Evolutionary conservation across 2,888 invertebrate species (phyloP).

Genomic region (Cheilosia variabilis): DNA sequence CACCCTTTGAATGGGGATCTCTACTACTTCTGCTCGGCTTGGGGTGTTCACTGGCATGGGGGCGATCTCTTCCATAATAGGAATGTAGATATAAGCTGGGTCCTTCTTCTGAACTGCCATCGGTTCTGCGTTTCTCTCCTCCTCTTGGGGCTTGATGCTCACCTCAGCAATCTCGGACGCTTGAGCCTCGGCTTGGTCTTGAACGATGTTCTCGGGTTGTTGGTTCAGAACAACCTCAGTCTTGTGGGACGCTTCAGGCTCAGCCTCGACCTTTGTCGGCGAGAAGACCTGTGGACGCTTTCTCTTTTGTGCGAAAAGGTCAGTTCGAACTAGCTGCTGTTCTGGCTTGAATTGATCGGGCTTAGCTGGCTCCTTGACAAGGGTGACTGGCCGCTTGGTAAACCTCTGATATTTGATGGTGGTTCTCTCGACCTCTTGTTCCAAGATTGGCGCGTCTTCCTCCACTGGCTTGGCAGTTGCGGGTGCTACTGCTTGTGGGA

Average conservation of each 20-base stretch:
- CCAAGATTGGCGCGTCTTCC: slow-evolving; percentile 67
- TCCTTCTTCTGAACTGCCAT: slow-evolving; percentile 25
- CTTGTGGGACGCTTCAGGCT: slow-evolving; percentile 71
- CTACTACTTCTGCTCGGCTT: slow-evolving; percentile 49
- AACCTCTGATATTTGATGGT: slow-evolving; percentile 79
- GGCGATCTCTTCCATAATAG: slow-evolving; percentile 25
- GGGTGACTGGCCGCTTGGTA: slow-evolving; percentile 76
- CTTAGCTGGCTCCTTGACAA: slow-evolving; percentile 77
- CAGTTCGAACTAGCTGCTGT: slow-evolving; percentile 76
- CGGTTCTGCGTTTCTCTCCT: slow-evolving; percentile 20
- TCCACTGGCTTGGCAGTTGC: slow-evolving; percentile 76
- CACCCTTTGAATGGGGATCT: slow-evolving; percentile 60
- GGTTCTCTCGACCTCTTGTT: slow-evolving; percentile 78
- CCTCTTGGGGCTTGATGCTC: slow-evolving; percentile 75
- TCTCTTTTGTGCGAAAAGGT: slow-evolving; percentile 80
- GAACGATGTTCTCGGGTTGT: slow-evolving; percentile 23
- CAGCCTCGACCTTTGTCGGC: slow-evolving; percentile 76
- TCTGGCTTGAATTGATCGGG: slow-evolving; percentile 74
- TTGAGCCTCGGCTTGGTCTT: slow-evolving; percentile 73
- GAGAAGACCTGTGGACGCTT: slow-evolving; percentile 79
- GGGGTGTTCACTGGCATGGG: slow-evolving; percentile 38
- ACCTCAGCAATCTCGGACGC: slow-evolving; percentile 78
- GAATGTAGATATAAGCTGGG: background rate
- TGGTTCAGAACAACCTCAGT: slow-evolving; percentile 50
- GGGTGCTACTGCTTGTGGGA: slow-evolving; percentile 44